Base-by-base conservation (phyloP, 2,113 vertebrate species). In the Indri indri region DNA sequence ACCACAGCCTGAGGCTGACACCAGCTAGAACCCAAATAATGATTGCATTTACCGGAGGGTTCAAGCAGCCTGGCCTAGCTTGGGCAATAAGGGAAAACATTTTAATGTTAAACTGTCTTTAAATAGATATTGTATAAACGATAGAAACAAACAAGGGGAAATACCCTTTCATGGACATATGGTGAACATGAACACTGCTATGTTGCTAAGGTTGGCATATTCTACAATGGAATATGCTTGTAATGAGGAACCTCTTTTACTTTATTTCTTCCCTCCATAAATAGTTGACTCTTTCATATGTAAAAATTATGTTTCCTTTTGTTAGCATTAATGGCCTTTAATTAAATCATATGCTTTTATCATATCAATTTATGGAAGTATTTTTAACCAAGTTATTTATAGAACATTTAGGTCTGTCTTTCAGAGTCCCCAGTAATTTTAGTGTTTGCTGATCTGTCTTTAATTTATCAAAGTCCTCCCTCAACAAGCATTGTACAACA, bases 361-460 rank as follows among this genome's bases (percentile, higher is more conserved):
- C 66, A 40, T 80, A 91, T 66, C 73, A 91, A 74, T 87, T 94
- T 97, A 80, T 84, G 52, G 22, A 88, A 95, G 50, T 80, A 94
- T 88, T 96, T 88, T 95, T 82, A 95, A 73, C 12, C 52, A 83
- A 65, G 77, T 86, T 94, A 88, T 92, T 97, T 96, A 87, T 74
- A 94, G 95, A 95, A 91, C 30, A 66, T 40, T 88, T 89, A 90
- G 77, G 68, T 90, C 77, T 87, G 77, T 82, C 74, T 89, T 92
- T 91, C 63, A 89, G 84, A 90, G 84, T 87, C 59, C 34, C 86
- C 11, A 80, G 50, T 57, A 89, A 91, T 88, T 85, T 85, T 25
- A 37, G n/a, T 34, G 52, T 96, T 84, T 95, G n/a, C 66, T 90
- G 52, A 74, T 93, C 83, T 97, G 96, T 85, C 96, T 98, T 98